phyloP scores from a whole-genome alignment of 2,113 vertebrate species.

The Columba janthina region DNA sequence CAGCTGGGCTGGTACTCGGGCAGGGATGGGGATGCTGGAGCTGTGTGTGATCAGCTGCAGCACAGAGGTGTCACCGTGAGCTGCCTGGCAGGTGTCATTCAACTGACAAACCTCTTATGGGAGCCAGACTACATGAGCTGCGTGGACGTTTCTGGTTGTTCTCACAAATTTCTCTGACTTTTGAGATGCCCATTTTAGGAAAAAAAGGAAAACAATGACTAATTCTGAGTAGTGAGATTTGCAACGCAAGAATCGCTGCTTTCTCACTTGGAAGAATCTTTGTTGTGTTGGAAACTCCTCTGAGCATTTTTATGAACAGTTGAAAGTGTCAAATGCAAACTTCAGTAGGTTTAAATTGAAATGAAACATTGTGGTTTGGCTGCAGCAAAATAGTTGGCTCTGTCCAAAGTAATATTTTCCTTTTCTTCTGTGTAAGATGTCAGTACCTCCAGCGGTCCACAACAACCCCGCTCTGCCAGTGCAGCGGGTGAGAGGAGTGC shows the following conservation, averaged over 20 bases:
- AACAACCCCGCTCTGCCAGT: neutral
- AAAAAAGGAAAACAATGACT: neutral
- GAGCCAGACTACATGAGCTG: neutral
- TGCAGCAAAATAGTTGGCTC: neutral
- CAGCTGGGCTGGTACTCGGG: too few species aligned
- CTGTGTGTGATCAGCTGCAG: too few species aligned
- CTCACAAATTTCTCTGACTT: neutral
- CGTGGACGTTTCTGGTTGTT: neutral
- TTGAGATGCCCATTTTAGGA: neutral
- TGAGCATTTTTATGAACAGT: neutral
- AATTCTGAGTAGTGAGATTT: neutral
- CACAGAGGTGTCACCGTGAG: neutral
- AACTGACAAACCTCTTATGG: fast-evolving
- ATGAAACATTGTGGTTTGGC: conserved; percentile 8
- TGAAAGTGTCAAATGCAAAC: neutral
- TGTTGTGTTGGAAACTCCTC: neutral
- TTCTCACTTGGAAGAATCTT: neutral
- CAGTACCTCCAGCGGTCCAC: neutral
- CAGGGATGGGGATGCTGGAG: too few species aligned
- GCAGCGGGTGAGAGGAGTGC: neutral
- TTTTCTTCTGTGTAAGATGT: neutral
- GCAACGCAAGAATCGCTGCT: neutral
- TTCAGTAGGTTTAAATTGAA: neutral
- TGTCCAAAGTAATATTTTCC: neutral
- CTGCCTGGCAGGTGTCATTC: neutral